Evolutionary conservation across 2,797 vertebrate genomes (phyloP), one percentile per base, ranked within the genome.

Genomic region (Gobionotothen gibberifrons): DNA sequence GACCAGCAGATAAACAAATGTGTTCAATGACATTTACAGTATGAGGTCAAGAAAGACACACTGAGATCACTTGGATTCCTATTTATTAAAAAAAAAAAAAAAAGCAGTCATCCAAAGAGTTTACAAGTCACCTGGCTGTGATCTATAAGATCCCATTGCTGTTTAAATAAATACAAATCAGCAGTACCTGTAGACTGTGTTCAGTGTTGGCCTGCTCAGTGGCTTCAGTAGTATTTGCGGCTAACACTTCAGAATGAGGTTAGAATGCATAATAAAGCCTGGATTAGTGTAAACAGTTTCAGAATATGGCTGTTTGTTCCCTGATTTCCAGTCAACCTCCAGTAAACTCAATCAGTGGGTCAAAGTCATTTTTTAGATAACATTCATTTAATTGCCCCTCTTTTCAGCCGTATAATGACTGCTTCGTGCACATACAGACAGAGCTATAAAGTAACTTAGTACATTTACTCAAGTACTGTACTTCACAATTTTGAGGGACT

Each of bases 231-330:
- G 22, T 51, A 47, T 54, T 22, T 54, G 46, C 53, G 39, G 48
- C 68, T 57, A 73, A 76, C 65, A 65, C 19, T 61, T 68, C 51
- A 43, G 0, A 60, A 73, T 40, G 51, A 76, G 51, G 51, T 66
- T 36, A 68, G 57, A 82, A 40, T 0, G 2, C 26, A 17, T 42
- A 19, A 16, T 56, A 19, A 62, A 42, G 62, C 5, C 65, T 64
- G 32, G 17, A 64, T 78, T 39, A 53, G 49, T n/a, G 44, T 53
- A 26, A 47, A 66, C 12, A 9, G 13, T 47, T 48, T 2, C 22
- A 65, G 10, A 44, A 43, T 60, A 83, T 83, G 78, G 78, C 81
- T 81, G 42, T 60, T 69, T 43, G 54, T 78, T 80, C 59, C 73
- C 3, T 13, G n/a, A 16, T n/a, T 17, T 32, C 14, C 36, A 55